Evolutionary conservation across 2,797 vertebrate species (phyloP).

Genomic region (Lindbergichthys nudifrons): DNA sequence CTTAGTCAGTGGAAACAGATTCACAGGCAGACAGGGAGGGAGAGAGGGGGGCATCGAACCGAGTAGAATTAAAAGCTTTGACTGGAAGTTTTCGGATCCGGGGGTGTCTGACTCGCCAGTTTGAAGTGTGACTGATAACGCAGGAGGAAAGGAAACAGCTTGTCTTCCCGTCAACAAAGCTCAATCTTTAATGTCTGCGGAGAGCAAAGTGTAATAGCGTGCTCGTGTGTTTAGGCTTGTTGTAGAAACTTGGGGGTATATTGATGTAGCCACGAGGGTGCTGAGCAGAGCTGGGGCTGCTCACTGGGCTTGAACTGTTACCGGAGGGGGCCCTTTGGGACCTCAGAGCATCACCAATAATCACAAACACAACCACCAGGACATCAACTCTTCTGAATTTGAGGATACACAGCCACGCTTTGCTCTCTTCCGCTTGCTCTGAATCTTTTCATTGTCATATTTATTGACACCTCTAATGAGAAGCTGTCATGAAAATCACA

Average conservation of each 20-base stretch:
- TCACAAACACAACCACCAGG: slow-evolving; percentile 67
- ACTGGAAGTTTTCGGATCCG: slow-evolving; percentile 79
- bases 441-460: slow-evolving; percentile 23
- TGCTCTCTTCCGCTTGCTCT: slow-evolving; percentile 2
- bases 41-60: slow-evolving; percentile 72
- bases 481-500: slow-evolving; percentile 18
- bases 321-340: slow-evolving; percentile 64
- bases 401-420: slow-evolving; percentile 8
- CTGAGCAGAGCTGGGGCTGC: slow-evolving; percentile 68
- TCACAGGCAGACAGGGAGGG: slow-evolving; percentile 59
- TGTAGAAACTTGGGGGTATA: slow-evolving; percentile 76
- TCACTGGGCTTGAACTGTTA: slow-evolving; percentile 76
- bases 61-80: slow-evolving; percentile 79
- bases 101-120: slow-evolving; percentile 76
- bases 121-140: slow-evolving; percentile 82
- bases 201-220: slow-evolving; percentile 51
- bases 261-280: slow-evolving; percentile 78
- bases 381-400: slow-evolving; percentile 44
- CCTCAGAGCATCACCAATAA: slow-evolving; percentile 60
- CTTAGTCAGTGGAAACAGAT: slow-evolving; percentile 73
- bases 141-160: slow-evolving; percentile 70
- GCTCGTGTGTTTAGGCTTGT: slow-evolving; percentile 57
- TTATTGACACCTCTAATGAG: slow-evolving; percentile 23
- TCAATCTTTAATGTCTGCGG: slow-evolving; percentile 63
- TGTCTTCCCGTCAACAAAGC: slow-evolving; percentile 63